These are phyloP conservation scores for Carcharodon carcharias DNA, from an alignment of 2,797 vertebrate genomes.

Conservation along the genomic window DNA sequence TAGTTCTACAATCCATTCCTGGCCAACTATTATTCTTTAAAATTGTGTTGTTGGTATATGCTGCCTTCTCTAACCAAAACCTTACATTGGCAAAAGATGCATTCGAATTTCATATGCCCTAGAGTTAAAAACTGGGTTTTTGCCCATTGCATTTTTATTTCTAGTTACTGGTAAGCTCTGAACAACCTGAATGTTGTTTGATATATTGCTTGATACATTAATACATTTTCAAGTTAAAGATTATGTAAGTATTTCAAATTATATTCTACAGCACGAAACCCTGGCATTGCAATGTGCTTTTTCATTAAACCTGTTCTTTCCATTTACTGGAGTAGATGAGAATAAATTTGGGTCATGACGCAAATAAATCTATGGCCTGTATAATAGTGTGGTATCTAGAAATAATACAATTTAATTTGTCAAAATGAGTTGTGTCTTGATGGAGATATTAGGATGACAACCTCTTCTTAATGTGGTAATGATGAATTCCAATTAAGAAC, in stretches of 20 bases:
- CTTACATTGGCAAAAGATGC: neutral
- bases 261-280: neutral
- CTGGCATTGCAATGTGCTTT: too few relatives aligned
- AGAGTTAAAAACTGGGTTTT: neutral
- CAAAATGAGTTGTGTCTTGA: neutral
- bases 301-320: neutral
- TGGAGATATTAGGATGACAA: neutral
- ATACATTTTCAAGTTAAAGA: neutral
- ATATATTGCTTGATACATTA: neutral
- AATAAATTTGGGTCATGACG: neutral
- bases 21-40: neutral
- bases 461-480: neutral
- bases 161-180: neutral
- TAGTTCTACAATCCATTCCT: neutral
- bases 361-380: neutral
- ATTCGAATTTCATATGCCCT: neutral
- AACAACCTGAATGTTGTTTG: neutral
- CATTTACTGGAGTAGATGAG: neutral
- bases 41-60: neutral
- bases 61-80: neutral
- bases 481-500: neutral
- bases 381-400: neutral
- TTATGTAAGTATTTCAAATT: neutral
- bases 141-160: neutral
- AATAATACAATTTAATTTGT: neutral